Percentiles rank a stretch among this genome's conserved stretches.
Conservation (phyloP, 2,888 invertebrate species). For the Thereva nobilitata region DNA sequence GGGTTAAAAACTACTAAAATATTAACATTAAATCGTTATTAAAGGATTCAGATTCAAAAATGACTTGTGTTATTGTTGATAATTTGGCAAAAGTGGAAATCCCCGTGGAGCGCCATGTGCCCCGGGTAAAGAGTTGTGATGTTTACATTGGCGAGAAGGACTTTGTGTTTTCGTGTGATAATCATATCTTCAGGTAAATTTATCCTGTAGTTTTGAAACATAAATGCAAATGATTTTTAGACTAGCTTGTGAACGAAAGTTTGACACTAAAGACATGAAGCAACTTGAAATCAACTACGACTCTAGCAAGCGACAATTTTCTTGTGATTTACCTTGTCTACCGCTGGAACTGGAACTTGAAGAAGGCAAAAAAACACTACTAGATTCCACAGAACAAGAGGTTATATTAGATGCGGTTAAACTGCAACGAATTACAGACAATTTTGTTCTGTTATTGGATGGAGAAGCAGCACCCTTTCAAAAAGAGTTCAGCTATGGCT, state of each 20-base stretch:
- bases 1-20: no score
- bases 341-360: conserved; percentile 42
- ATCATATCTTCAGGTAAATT: conserved; percentile 47
- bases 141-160: conserved; percentile 52
- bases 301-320: conserved; percentile 42
- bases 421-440: conserved; percentile 52
- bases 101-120: no score
- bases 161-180: conserved; percentile 52
- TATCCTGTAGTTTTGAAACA: neutral
- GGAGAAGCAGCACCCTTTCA: conserved; percentile 46
- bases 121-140: conserved; percentile 49
- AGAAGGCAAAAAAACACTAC: conserved; percentile 9
- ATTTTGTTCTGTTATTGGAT: conserved; percentile 52
- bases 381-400: neutral
- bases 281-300: conserved; percentile 49
- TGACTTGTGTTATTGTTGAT: no score
- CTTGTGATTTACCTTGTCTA: conserved; percentile 49
- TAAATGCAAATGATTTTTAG: conserved; percentile 42
- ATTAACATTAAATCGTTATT: no score
- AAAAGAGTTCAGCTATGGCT: conserved; percentile 51
- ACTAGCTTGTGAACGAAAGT: conserved; percentile 48
- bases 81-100: no score
- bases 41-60: no score
- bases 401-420: conserved; percentile 45
- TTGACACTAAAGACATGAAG: conserved; percentile 52